Evolutionary conservation across 23 tunicate genomes (phyloP).

Genomic region (Ciona savignyi): DNA sequence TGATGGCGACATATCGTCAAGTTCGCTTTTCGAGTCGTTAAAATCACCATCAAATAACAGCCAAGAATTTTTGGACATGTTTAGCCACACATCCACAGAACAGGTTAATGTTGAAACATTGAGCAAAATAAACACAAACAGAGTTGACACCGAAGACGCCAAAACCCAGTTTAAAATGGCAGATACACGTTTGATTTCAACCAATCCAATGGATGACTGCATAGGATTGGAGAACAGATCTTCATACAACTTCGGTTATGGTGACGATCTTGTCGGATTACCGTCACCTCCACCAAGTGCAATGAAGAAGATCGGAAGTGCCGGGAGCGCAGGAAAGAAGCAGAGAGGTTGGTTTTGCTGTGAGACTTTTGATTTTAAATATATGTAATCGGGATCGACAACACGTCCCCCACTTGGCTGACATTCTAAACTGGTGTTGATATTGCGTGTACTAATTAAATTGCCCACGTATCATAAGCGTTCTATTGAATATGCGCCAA

Average conservation of each 20-base stretch:
- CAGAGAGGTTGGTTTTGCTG: constrained; percentile 36
- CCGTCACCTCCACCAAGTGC: constrained; percentile 43
- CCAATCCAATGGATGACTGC: constrained; percentile 15
- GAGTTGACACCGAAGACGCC: background rate
- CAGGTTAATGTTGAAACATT: no score
- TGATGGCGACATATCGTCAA: no score
- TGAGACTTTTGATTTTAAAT: background rate
- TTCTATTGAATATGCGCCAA: no score
- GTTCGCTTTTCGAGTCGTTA: background rate
- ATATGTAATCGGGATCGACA: no score
- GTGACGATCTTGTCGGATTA: background rate
- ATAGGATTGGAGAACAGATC: background rate
- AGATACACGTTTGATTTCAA: background rate
- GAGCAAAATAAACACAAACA: background rate
- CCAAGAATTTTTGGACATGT: no score
- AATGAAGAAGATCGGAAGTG: constrained; percentile 38
- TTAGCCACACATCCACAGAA: no score
- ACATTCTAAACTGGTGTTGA: no score
- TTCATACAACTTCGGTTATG: background rate
- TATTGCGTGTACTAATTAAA: no score
- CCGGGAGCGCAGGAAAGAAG: constrained; percentile 39
- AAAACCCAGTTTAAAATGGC: no score
- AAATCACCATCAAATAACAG: background rate
- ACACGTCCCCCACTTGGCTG: no score
- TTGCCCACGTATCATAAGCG: no score